phyloP scores from a whole-genome alignment of 1,140 invertebrate genomes.

The Xylocopa sonorina region DNA sequence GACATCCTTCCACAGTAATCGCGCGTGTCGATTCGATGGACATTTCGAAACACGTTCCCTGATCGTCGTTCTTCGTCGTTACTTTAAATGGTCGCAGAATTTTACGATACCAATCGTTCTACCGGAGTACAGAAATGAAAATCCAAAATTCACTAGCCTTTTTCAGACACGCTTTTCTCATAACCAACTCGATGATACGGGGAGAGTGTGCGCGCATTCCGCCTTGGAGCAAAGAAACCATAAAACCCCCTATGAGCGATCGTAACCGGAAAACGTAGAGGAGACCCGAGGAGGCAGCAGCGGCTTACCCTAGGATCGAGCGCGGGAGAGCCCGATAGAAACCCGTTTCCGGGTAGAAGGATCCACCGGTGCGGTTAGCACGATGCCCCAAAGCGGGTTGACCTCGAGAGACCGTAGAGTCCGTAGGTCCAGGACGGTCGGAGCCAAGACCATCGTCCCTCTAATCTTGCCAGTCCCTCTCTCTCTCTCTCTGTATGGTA shows the following conservation, averaged over 20 bases:
- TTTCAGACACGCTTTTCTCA: not conserved
- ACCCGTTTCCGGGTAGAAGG: slow-evolving; percentile 78
- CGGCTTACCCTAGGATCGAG: slow-evolving; percentile 56
- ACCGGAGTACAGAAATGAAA: not conserved
- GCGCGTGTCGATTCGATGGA: not conserved
- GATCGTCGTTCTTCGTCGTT: too few relatives aligned
- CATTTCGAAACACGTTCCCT: too few relatives aligned
- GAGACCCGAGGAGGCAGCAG: slow-evolving; percentile 36
- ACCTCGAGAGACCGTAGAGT: slow-evolving; percentile 71
- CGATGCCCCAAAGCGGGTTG: slow-evolving; percentile 81
- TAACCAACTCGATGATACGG: slow-evolving; percentile 46
- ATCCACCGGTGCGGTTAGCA: slow-evolving; percentile 75
- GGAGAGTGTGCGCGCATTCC: slow-evolving; percentile 18
- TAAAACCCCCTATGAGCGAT: slow-evolving; percentile 63
- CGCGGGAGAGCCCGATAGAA: slow-evolving; percentile 63
- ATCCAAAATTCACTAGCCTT: slow-evolving; percentile 13
- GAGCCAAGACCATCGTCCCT: slow-evolving; percentile 68
- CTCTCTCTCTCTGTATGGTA: slow-evolving; percentile 38
- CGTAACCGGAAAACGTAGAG: slow-evolving; percentile 63
- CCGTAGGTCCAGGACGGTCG: slow-evolving; percentile 60
- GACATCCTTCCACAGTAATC: too few relatives aligned
- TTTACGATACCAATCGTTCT: too few relatives aligned
- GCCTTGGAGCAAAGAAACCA: slow-evolving; percentile 62
- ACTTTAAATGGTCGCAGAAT: too few relatives aligned
- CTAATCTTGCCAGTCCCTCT: slow-evolving; percentile 60